phyloP scores from a whole-genome alignment of 1,140 invertebrate species.

The Ceratina australensis region DNA sequence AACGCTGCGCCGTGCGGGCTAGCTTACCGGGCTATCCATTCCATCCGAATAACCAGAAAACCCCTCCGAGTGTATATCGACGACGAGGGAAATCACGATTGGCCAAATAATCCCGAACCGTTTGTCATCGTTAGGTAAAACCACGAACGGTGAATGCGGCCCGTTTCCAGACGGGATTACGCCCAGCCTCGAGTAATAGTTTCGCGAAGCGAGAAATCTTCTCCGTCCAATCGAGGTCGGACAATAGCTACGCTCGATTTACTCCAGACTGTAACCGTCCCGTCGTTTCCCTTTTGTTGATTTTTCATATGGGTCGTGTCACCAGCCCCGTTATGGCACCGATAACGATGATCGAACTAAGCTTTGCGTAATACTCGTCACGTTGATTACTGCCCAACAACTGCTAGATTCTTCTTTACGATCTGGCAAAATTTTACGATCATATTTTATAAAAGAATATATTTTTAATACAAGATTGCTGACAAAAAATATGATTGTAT shows the following conservation, averaged over 20 bases:
- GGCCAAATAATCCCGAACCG: constrained; percentile 40
- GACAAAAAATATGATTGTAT: too few relatives aligned
- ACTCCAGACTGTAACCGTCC: neutral
- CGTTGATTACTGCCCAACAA: neutral
- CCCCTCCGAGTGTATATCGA: neutral
- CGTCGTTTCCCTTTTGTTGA: neutral
- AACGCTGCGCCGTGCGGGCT: neutral
- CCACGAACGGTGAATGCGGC: constrained; percentile 3
- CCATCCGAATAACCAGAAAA: neutral
- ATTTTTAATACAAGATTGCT: too few relatives aligned
- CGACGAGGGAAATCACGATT: constrained; percentile 18
- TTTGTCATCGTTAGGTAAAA: constrained; percentile 54
- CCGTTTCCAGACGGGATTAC: constrained; percentile 27
- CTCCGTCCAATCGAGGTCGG: neutral
- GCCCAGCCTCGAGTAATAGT: constrained; percentile 24
- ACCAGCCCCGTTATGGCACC: neutral
- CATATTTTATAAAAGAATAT: too few relatives aligned
- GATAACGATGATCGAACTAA: constrained; percentile 11
- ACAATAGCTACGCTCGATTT: constrained; percentile 11
- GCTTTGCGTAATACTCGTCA: neutral
- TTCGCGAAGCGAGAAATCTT: constrained; percentile 7
- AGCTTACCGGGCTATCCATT: constrained; percentile 36
- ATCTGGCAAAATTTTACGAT: too few relatives aligned
- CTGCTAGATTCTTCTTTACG: too few relatives aligned
- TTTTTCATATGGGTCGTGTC: constrained; percentile 2